These are phyloP conservation scores for Anguilla japonica DNA, from an alignment of 2,113 vertebrate species.

Conservation along the genomic window DNA sequence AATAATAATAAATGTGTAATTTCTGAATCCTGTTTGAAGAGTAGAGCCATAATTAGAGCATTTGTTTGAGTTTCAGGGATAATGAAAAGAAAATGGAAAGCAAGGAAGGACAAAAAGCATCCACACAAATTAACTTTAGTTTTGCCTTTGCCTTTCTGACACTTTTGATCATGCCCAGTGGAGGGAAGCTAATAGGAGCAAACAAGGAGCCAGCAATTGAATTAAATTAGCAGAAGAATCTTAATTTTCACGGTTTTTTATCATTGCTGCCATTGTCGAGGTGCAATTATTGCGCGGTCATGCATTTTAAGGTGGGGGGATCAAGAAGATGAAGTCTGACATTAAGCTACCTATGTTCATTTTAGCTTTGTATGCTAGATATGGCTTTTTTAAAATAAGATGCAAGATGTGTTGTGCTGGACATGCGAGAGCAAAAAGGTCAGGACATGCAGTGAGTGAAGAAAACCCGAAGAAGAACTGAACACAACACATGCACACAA, in stretches of 20 bases:
- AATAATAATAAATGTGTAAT: too few species aligned
- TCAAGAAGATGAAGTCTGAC: conserved; percentile 12
- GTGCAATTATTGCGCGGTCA: conserved; percentile 51
- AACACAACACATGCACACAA: too few species aligned
- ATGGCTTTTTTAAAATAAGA: too few species aligned
- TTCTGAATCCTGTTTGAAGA: conserved; percentile 33
- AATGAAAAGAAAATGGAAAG: conserved; percentile 50
- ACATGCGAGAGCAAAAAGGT: too few species aligned
- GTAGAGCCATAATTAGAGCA: conserved; percentile 55
- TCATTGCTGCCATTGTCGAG: conserved; percentile 23
- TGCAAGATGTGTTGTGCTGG: too few species aligned
- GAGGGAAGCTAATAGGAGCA: conserved; percentile 70
- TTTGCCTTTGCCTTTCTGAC: conserved; percentile 40
- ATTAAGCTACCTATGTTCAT: too few species aligned
- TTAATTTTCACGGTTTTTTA: conserved; percentile 70
- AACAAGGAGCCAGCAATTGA: conserved; percentile 72
- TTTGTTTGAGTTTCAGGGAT: neutral
- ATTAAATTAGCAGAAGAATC: conserved; percentile 76
- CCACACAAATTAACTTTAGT: conserved; percentile 70
- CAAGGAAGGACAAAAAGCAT: conserved; percentile 56
- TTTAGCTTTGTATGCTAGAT: too few species aligned
- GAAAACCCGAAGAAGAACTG: too few species aligned
- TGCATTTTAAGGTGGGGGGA: conserved; percentile 51
- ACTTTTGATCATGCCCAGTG: conserved; percentile 68
- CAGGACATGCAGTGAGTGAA: too few species aligned